Evolutionary conservation across 2,888 invertebrate species (phyloP).

Genomic region (Nomada lathburiana): DNA sequence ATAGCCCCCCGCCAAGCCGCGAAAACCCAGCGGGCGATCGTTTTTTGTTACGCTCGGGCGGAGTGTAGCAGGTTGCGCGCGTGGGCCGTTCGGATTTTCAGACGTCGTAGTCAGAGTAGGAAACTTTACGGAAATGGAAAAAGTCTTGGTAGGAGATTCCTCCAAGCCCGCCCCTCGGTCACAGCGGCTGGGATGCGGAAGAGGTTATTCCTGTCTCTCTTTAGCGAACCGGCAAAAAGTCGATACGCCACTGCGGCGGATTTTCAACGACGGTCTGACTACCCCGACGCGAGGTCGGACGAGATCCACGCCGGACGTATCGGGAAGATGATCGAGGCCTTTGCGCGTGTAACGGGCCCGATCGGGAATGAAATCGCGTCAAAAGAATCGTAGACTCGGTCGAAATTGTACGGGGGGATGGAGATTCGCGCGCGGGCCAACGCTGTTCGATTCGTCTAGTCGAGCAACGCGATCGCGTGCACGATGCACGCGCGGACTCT

Average conservation of each 20-base stretch:
- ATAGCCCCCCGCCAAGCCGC: too few relatives aligned
- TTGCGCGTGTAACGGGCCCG: constrained; percentile 6
- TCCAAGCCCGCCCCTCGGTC: constrained; percentile 6
- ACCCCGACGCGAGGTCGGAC: background rate
- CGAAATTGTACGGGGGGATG: background rate
- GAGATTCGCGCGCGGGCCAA: background rate
- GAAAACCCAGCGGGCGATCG: constrained; percentile 26
- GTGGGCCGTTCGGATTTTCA: constrained; percentile 58
- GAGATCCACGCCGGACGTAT: constrained; percentile 22
- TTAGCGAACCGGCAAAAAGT: constrained; percentile 58
- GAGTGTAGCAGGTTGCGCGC: constrained; percentile 27
- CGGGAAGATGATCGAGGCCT: constrained; percentile 3
- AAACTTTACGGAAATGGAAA: constrained; percentile 69
- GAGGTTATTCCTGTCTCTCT: constrained; percentile 54
- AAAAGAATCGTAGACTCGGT: background rate
- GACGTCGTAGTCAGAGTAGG: constrained; percentile 57
- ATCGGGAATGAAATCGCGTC: background rate
- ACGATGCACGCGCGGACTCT: too few relatives aligned
- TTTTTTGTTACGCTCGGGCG: constrained; percentile 47
- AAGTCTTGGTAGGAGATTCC: constrained; percentile 54
- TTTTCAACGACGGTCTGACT: constrained; percentile 37
- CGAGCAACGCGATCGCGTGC: background rate
- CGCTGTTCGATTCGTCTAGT: background rate
- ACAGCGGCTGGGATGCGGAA: constrained; percentile 6
- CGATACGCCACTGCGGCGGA: constrained; percentile 60